These are phyloP conservation scores for Melierax canorus DNA, from an alignment of 2,113 vertebrate genomes.

Conservation along the genomic window DNA sequence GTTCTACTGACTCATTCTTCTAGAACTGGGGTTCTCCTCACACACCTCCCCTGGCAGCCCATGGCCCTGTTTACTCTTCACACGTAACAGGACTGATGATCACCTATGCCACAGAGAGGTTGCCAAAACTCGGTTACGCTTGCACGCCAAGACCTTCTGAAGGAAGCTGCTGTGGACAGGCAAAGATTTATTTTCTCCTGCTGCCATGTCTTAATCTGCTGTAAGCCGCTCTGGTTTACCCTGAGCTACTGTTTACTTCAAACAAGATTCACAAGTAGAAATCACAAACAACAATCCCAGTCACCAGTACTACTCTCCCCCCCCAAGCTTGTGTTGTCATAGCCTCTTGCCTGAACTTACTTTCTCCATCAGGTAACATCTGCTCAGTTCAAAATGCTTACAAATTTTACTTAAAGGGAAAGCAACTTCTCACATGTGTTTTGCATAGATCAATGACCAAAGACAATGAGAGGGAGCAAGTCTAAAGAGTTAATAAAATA, in stretches of 20 bases:
- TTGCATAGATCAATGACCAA: neutral
- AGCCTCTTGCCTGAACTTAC: neutral
- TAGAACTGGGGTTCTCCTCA: neutral
- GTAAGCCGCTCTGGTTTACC: neutral
- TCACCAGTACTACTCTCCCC: neutral
- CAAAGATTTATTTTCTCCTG: neutral
- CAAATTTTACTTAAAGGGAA: neutral
- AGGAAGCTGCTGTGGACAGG: neutral
- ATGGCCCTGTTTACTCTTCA: neutral
- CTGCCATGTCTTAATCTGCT: neutral
- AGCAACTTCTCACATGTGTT: neutral
- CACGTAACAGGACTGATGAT: accelerated
- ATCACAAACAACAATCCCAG: neutral
- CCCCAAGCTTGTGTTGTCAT: neutral
- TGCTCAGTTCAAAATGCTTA: neutral
- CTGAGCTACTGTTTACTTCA: neutral
- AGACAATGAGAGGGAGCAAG: neutral
- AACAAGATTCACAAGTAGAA: neutral
- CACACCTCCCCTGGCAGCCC: neutral
- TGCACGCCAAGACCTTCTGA: neutral
- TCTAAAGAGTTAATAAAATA: neutral
- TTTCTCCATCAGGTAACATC: neutral
- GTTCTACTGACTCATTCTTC: neutral
- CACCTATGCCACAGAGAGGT: neutral
- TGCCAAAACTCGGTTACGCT: neutral